phyloP scores from a whole-genome alignment of 2,797 vertebrate species.

The Pelobates cultripes region DNA sequence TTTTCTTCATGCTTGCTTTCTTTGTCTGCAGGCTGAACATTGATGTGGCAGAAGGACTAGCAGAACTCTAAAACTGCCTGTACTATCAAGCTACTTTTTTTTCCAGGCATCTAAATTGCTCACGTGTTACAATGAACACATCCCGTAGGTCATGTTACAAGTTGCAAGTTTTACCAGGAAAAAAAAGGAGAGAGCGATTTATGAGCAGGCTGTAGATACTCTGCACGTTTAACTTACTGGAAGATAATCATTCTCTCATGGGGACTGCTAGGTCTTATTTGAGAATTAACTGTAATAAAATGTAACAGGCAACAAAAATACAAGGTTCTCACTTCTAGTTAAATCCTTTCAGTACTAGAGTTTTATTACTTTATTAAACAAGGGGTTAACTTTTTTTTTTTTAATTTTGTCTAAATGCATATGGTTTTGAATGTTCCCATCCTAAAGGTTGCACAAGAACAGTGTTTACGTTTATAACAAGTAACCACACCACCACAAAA shows the following conservation, averaged over 20 bases:
- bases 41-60: constrained; percentile 70
- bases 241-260: background rate
- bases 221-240: background rate
- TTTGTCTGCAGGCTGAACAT: constrained; percentile 32
- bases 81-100: constrained; percentile 19
- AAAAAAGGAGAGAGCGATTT: constrained; percentile 54
- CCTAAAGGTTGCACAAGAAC: background rate
- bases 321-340: too few species aligned
- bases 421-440: constrained; percentile 18
- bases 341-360: too few species aligned
- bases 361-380: too few species aligned
- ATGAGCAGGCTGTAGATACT: constrained; percentile 39
- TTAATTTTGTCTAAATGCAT: constrained; percentile 23
- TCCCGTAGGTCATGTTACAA: constrained; percentile 67
- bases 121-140: constrained; percentile 59
- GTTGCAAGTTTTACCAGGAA: constrained; percentile 49
- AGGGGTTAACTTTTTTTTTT: background rate
- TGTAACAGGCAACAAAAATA: too few species aligned
- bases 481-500: background rate
- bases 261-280: background rate
- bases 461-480: background rate
- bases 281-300: background rate
- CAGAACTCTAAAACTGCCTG: background rate
- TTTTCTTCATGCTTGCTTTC: constrained; percentile 63
- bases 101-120: constrained; percentile 54